phyloP scores from a whole-genome alignment of 1,140 invertebrate species.

The Tribolium castaneum region DNA sequence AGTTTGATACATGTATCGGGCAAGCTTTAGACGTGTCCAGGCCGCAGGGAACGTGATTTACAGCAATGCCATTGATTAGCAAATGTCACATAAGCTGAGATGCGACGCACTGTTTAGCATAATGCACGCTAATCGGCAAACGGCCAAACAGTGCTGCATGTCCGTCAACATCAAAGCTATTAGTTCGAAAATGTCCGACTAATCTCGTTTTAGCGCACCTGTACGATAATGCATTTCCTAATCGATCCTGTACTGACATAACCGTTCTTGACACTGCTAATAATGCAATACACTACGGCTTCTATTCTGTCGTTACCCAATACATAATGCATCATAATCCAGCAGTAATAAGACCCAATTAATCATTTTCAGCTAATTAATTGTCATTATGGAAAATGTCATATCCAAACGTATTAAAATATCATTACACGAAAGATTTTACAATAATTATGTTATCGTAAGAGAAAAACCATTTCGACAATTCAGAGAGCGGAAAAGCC shows the following conservation, averaged over 20 bases:
- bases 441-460: conserved; percentile 12
- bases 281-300: conserved; percentile 2
- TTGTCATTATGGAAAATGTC: background rate
- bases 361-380: background rate
- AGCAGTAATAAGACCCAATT: background rate
- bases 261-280: conserved; percentile 24
- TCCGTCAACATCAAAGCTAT: conserved; percentile 58
- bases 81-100: conserved; percentile 59
- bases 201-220: conserved; percentile 48
- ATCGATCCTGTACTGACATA: conserved; percentile 32
- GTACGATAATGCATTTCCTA: conserved; percentile 36
- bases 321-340: background rate
- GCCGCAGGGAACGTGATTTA: conserved; percentile 58
- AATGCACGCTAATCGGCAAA: conserved; percentile 60
- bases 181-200: conserved; percentile 52
- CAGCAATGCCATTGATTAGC: conserved; percentile 59
- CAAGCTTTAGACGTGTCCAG: conserved; percentile 54
- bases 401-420: conserved; percentile 1
- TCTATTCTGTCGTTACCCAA: conserved; percentile 1
- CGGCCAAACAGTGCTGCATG: conserved; percentile 54
- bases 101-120: conserved; percentile 59
- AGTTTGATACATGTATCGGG: conserved; percentile 57
- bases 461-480: background rate
- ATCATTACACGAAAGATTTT: conserved; percentile 22
- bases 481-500: background rate